A percentile compares a stretch with the other conserved stretches of the same genome.
Conservation (phyloP, 1,140 invertebrate genomes). For the Eubasilissa regina region DNA sequence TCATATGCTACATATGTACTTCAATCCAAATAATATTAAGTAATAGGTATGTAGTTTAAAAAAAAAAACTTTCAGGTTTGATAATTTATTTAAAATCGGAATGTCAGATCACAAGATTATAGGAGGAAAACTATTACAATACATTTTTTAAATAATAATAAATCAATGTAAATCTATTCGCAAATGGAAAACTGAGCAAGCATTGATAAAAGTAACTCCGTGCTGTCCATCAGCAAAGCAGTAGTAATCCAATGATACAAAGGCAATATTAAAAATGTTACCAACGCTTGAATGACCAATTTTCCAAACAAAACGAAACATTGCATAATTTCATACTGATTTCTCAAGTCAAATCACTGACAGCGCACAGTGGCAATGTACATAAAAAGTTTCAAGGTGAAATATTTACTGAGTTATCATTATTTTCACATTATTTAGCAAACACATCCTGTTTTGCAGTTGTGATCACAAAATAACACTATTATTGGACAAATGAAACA, state of each 20-base stretch:
- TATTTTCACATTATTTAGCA: no score
- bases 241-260: neutral
- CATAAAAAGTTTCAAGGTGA: neutral
- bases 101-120: conserved; percentile 41
- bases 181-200: conserved; percentile 48
- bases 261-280: neutral
- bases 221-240: conserved; percentile 22
- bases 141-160: neutral
- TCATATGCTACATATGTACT: no score
- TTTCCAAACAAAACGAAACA: neutral
- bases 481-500: no score
- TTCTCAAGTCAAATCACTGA: neutral
- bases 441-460: neutral
- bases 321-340: conserved; percentile 21
- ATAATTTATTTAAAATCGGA: conserved; percentile 41
- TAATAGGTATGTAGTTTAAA: no score
- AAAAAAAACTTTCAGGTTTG: neutral
- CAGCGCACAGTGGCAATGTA: neutral
- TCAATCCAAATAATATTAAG: no score
- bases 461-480: neutral
- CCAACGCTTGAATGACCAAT: neutral
- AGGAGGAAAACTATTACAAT: neutral
- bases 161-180: neutral
- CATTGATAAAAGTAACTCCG: conserved; percentile 48
- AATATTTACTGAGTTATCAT: neutral